Percentiles rank a stretch among this genome's conserved stretches.
Conservation (phyloP, 2,888 invertebrate species). For the Hirtodrosophila trivittata region DNA sequence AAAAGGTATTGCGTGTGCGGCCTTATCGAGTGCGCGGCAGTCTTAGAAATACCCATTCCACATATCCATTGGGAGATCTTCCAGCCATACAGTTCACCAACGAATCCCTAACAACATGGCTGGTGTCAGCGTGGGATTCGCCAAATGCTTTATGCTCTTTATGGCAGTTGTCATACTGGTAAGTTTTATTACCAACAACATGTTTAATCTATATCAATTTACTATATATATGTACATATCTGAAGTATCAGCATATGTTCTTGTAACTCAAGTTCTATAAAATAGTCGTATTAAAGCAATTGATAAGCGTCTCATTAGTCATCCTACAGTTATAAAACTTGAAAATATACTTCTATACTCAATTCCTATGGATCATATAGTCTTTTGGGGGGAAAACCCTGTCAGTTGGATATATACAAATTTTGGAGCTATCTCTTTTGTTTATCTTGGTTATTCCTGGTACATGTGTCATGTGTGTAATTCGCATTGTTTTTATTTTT, state of each 20-base stretch:
- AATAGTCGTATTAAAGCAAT: no score
- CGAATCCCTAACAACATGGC: constrained; percentile 61
- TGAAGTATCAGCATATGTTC: not conserved
- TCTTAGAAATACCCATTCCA: no score
- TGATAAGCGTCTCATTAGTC: constrained; percentile 23
- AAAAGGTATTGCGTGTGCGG: constrained; percentile 24
- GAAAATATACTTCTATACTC: not conserved
- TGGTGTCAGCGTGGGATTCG: constrained; percentile 76
- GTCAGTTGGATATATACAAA: no score
- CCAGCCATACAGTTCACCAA: not conserved
- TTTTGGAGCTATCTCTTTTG: no score
- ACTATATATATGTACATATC: not conserved
- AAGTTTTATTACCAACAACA: no score
- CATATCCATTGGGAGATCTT: not conserved
- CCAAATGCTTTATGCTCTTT: constrained; percentile 81
- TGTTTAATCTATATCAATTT: not conserved
- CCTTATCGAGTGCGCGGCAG: no score
- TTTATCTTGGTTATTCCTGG: no score
- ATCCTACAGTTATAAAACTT: not conserved
- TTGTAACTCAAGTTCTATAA: not conserved
- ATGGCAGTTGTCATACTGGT: constrained; percentile 81
- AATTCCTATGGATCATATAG: not conserved
- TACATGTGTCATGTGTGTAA: no score
- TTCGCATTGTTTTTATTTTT: not conserved
- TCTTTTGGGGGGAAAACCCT: no score